Base-by-base conservation (phyloP, 2,797 vertebrate species). In the Squalus acanthias region DNA sequence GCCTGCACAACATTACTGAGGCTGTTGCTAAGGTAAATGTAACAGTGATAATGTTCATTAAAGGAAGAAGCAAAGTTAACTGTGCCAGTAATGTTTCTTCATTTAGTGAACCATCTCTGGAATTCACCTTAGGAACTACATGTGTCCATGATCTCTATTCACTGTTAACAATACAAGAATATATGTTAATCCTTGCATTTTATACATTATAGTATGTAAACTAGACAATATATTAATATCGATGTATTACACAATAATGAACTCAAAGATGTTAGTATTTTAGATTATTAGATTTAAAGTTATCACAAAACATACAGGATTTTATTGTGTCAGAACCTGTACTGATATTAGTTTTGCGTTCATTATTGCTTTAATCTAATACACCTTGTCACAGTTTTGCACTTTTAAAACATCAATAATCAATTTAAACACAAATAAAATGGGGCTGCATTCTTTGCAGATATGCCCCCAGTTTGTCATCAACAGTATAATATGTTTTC, bases 291-390 rank as follows among this genome's bases (percentile, higher is more conserved):
- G 70, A 76, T 74, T 95, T 53, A 76, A 95, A 57, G 67, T 95
- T 95, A 95, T 95, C 94, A 95, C 94, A 95, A 76, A 95, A 72
- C 69, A 95, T 57, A 95, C 94, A 95, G 94, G 94, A 60, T 95
- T 92, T 95, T 76, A 95, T 95, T 95, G 94, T 95, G 70, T 57
- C 26, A 57, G 46, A 95, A 53, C 94, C 94, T 95, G 94, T 95
- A 76, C 70, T 76, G 94, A 95, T 95, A 60, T 15, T 72, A 95
- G 70, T 95, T 95, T 95, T 95, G 94, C 50, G 94, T 95, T 95
- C 94, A 95, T 95, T 95, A 95, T 95, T 95, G 94, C 94, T 95
- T 95, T 60, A 95, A 57, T 95, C 94, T 95, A 95, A 95, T 95
- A 95, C 70, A 95, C 94, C 94, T 95, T 95, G 94, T 95, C 94